Evolutionary conservation across 2,888 invertebrate genomes (phyloP).

Genomic region (Philhelius pedissequus): DNA sequence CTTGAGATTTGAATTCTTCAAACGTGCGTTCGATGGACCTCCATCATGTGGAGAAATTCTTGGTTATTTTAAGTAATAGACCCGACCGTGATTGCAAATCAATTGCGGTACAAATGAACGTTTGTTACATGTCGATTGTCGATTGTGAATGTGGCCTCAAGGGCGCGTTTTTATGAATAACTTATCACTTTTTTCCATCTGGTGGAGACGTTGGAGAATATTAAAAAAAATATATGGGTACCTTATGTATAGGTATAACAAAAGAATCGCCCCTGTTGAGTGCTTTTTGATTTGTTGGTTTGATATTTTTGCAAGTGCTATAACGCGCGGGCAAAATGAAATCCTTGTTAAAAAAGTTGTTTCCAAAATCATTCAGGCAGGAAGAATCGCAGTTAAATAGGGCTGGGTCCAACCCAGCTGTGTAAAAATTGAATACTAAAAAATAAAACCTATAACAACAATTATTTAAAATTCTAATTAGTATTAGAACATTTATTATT

Average conservation of each 20-base stretch:
- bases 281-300: slow-evolving; percentile 2
- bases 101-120: slow-evolving; percentile 38
- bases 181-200: background rate
- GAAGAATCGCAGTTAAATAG: too few species aligned
- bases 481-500: too few species aligned
- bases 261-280: background rate
- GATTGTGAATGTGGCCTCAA: slow-evolving; percentile 15
- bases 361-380: too few species aligned
- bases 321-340: background rate
- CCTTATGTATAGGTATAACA: background rate
- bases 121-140: slow-evolving; percentile 25
- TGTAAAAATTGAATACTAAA: too few species aligned
- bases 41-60: slow-evolving; percentile 9
- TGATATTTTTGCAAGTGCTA: background rate
- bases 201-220: background rate
- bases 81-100: slow-evolving; percentile 26
- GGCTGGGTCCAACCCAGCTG: too few species aligned
- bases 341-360: background rate
- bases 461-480: too few species aligned
- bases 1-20: slow-evolving; percentile 40
- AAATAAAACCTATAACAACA: too few species aligned
- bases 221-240: background rate
- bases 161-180: slow-evolving; percentile 9
- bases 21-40: slow-evolving; percentile 1
- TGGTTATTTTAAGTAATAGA: background rate